A percentile compares a stretch with the other conserved stretches of the same genome.
Conservation (phyloP, 2,888 invertebrate species). For the Biston betularia region DNA sequence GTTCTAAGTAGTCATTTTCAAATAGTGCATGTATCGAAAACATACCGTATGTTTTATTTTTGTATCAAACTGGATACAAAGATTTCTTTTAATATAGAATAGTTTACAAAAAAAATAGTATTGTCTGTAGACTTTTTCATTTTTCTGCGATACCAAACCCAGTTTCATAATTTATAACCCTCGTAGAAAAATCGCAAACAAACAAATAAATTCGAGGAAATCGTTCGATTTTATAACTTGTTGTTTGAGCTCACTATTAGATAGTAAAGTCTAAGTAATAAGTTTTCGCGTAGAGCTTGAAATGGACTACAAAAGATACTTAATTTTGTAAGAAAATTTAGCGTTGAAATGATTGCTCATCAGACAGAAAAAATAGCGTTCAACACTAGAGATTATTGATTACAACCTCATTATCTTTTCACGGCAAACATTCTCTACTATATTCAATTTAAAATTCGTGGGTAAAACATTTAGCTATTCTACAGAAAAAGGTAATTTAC, state of each 20-base stretch:
- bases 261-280: neutral
- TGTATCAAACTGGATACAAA: too few species aligned
- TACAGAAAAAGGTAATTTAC: too few species aligned
- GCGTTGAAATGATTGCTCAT: neutral
- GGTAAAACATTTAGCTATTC: too few species aligned
- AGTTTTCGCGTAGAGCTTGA: neutral
- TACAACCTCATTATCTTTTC: too few species aligned
- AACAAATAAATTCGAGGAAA: slow-evolving; percentile 43
- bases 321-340: neutral
- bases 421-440: too few species aligned
- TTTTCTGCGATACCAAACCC: slow-evolving; percentile 15
- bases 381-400: too few species aligned
- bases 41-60: neutral
- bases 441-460: too few species aligned
- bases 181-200: slow-evolving; percentile 46
- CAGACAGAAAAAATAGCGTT: too few species aligned
- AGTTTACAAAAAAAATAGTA: neutral
- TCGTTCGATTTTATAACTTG: slow-evolving; percentile 26
- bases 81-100: too few species aligned
- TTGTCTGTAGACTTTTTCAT: neutral
- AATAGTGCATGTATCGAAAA: neutral
- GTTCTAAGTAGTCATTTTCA: neutral
- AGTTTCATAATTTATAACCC: slow-evolving; percentile 35
- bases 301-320: neutral
- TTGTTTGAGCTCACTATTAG: slow-evolving; percentile 8